A percentile compares a stretch with the other conserved stretches of the same genome.
Evolutionary conservation across 2,888 invertebrate species (phyloP).

Genomic region (Troides helena): DNA sequence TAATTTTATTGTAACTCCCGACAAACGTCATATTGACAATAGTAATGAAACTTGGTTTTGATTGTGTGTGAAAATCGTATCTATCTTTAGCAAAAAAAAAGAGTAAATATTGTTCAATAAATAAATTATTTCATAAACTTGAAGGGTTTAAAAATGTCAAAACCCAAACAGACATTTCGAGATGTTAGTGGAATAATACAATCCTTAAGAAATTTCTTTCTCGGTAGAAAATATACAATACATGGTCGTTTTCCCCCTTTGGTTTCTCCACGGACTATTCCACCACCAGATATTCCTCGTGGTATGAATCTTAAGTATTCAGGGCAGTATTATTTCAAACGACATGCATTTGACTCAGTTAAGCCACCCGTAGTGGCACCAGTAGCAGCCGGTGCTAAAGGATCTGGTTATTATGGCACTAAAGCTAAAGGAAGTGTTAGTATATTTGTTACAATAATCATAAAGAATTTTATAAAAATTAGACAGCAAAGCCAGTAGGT

Average conservation of each 20-base stretch:
- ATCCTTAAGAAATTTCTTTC: constrained; percentile 52
- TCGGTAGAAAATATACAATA: constrained; percentile 55
- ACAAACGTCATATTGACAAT: not conserved
- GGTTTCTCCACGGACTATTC: constrained; percentile 57
- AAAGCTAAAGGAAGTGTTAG: not conserved
- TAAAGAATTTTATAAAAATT: not conserved
- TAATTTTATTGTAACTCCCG: too few species aligned
- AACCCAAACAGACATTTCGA: constrained; percentile 46
- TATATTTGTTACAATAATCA: not conserved
- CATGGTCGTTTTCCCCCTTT: constrained; percentile 56
- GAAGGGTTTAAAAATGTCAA: constrained; percentile 20
- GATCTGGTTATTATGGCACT: too few species aligned
- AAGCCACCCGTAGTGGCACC: constrained; percentile 65
- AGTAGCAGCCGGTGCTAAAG: constrained; percentile 44
- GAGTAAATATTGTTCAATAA: not conserved
- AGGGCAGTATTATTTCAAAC: constrained; percentile 50
- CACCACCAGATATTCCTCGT: constrained; percentile 57
- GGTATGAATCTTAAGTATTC: constrained; percentile 57
- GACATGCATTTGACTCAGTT: constrained; percentile 52
- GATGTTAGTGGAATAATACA: constrained; percentile 55
- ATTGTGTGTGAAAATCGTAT: not conserved
- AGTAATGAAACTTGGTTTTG: not conserved
- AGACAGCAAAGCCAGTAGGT: too few species aligned
- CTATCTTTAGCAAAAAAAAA: not conserved
- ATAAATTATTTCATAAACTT: not conserved